phyloP scores from a whole-genome alignment of 2,113 vertebrate species.

The Brachypteracias leptosomus region DNA sequence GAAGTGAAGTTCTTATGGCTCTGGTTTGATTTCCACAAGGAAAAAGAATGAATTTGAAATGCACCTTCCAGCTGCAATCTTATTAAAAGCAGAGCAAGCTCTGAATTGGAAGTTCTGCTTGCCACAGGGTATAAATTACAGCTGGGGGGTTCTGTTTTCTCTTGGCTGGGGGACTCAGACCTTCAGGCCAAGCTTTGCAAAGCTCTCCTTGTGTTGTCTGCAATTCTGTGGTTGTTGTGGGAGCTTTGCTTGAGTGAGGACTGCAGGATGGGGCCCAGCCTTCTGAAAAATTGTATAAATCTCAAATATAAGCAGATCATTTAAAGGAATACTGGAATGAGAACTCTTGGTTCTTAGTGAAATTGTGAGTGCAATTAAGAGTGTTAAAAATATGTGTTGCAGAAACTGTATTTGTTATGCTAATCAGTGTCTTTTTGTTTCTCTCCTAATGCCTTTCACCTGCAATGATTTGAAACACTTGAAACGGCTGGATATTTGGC shows the following conservation, averaged over 20 bases:
- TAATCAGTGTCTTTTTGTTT: conserved; percentile 40
- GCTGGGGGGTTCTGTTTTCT: not conserved
- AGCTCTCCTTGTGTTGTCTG: not conserved
- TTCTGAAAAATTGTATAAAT: not conserved
- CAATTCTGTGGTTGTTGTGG: not conserved
- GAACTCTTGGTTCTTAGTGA: not conserved
- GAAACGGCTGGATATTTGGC: not conserved
- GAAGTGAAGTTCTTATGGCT: conserved; percentile 41
- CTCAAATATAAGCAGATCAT: not conserved
- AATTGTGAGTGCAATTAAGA: not conserved
- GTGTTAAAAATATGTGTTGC: not conserved
- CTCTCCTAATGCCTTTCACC: conserved; percentile 26
- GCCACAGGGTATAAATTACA: not conserved
- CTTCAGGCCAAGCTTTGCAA: not conserved
- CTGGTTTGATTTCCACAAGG: conserved; percentile 41
- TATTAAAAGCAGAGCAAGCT: conserved; percentile 17
- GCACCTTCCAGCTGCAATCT: conserved; percentile 30
- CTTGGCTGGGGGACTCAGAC: not conserved
- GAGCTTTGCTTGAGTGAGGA: not conserved
- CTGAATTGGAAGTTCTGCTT: not conserved
- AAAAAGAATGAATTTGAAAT: conserved; percentile 31
- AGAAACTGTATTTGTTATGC: not conserved
- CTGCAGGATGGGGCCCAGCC: not conserved
- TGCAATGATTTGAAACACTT: not conserved
- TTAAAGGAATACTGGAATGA: not conserved